Base-by-base conservation (phyloP, 2,888 invertebrate genomes). In the Odontocolon sp. region DNA sequence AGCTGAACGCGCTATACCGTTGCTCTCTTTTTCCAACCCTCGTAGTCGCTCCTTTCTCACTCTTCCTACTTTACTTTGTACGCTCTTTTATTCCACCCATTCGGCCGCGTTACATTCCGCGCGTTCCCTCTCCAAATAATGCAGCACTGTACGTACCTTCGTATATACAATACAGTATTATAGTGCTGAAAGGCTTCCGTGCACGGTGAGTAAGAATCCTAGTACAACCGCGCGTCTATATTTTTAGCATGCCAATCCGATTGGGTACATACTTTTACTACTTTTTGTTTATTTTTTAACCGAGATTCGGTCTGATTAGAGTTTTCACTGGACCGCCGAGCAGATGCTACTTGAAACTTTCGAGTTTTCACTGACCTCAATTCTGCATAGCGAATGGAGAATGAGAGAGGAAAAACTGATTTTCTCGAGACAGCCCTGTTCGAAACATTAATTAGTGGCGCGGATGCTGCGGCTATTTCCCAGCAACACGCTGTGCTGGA, bases 391-490 rank as follows among this genome's bases (percentile, higher is more conserved):
- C 6, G 11, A 14, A 18, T 11, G 11, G 16, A 18, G 28, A n/a
- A 11, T 47, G 5, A 16, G 9, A 28, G 45, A n/a, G 36, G 74
- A 52, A 54, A 69, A 80, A 79, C 74, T 50, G 63, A 26, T 59
- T 79, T 78, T 80, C 63, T 76, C 67, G 33, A 14, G 71, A 79
- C 68, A 77, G 77, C 76, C 74, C 68, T 11, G 57, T 47, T 80
- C 75, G 74, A 71, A 80, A 72, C 80, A 80, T 85, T 84, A 85
- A 84, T 84, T 84, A 83, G 79, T 59, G 64, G 73, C 75, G 78
- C 82, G 80, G 80, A 81, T 81, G 82, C 78, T 76, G 52, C 74
- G 54, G 61, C 54, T 76, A 78, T 77, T 9, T 36, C 59, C 28
- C 42, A 9, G 42, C 28, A 63, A 61, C 70, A 70, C 23, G 40